Evolutionary conservation across 2,797 vertebrate species (phyloP).

Genomic region (Pseudocheirus occidentalis): DNA sequence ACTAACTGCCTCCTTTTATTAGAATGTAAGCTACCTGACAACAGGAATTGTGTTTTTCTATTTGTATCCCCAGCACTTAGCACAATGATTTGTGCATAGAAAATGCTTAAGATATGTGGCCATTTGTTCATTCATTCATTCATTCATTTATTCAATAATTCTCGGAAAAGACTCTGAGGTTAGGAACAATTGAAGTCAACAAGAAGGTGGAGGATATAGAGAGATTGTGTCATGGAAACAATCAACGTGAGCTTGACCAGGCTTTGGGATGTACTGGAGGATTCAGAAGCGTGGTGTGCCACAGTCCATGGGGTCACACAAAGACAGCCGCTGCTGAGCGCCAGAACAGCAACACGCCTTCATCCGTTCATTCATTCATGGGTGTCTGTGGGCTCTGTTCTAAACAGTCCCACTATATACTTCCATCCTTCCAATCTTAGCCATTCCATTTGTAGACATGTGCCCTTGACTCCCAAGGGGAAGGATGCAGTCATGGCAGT

Average conservation of each 20-base stretch:
- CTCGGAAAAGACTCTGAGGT: neutral
- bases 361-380: too few species aligned
- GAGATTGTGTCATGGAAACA: neutral
- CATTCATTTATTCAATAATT: neutral
- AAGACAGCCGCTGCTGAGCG: neutral
- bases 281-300: neutral
- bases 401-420: neutral
- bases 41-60: neutral
- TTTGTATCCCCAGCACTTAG: neutral
- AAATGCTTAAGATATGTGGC: neutral
- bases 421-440: neutral
- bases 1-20: neutral
- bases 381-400: neutral
- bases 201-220: neutral
- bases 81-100: neutral
- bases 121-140: too few species aligned
- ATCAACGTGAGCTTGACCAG: neutral
- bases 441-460: neutral
- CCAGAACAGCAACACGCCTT: too few species aligned
- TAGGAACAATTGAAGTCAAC: neutral
- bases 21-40: neutral
- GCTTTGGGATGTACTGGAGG: neutral
- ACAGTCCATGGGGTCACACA: neutral
- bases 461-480: neutral
- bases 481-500: neutral